These are phyloP conservation scores for Gouania willdenowi DNA, from an alignment of 2,797 vertebrate genomes.

Conservation along the genomic window DNA sequence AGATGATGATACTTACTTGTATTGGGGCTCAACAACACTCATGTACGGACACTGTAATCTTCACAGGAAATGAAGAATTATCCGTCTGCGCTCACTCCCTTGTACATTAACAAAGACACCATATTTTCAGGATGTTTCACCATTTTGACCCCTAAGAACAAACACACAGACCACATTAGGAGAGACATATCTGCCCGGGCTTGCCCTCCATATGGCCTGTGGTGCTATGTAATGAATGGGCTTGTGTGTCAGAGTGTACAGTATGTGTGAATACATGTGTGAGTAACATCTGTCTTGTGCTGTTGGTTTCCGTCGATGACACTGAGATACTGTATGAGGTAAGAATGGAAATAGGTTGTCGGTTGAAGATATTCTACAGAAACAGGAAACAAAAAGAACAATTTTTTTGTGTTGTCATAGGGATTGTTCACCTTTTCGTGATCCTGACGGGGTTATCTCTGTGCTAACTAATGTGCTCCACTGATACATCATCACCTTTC, in stretches of 20 bases:
- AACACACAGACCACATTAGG: conserved; percentile 12
- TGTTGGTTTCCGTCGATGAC: background rate
- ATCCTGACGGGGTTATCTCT: conserved; percentile 9
- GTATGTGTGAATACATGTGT: conserved; percentile 34
- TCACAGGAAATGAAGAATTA: background rate
- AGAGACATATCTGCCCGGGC: conserved; percentile 33
- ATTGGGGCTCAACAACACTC: no score
- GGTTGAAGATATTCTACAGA: conserved; percentile 35
- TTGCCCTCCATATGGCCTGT: conserved; percentile 30
- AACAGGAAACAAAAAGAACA: conserved; percentile 28
- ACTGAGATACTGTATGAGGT: background rate
- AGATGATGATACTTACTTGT: no score
- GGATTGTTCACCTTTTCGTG: conserved; percentile 21
- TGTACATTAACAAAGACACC: conserved; percentile 6
- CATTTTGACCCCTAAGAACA: background rate
- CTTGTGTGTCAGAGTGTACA: conserved; percentile 16
- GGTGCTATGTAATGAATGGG: conserved; percentile 39
- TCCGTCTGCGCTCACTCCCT: background rate
- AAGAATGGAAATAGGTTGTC: conserved; percentile 28
- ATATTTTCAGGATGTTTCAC: conserved; percentile 18
- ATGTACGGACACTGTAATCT: no score
- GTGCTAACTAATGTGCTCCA: no score
- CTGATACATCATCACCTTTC: background rate
- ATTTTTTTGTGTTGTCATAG: background rate
- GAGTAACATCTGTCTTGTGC: conserved; percentile 18